Evolutionary conservation across 2,888 invertebrate genomes (phyloP), one percentile per base, ranked within the genome.

Genomic region (Nyleta sp.): DNA sequence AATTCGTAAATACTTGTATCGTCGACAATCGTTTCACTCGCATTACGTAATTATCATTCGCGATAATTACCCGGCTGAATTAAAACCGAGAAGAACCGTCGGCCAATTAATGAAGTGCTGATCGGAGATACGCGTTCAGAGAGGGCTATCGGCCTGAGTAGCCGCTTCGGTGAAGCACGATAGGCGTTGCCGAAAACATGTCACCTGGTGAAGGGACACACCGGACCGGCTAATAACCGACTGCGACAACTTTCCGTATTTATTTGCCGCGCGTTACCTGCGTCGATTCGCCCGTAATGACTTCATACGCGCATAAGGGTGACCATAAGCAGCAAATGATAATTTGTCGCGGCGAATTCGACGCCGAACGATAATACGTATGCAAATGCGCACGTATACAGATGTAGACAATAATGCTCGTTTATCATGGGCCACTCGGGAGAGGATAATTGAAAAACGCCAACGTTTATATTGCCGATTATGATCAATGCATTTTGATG

Each of bases 311-410:
- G 60, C 64, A 71, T 71, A 79, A 55, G 65, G 62, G 65, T 31
- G 50, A 31, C 42, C 68, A 73, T 74, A 75, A 79, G 64, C 77
- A 79, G 78, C 68, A 80, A 76, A 64, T 65, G 71, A 76, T 76
- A 80, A 80, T 80, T 80, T 78, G 81, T 76, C 67, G 67, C 50
- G 60, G 55, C 60, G 55, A 73, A 71, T 60, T 78, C 65, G 22
- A 28, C 59, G 44, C 44, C 28, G 42, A 76, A 60, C 52, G 57
- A 65, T 74, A 62, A 70, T 76, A 35, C 60, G 24, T 52, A 70
- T 62, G 75, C 62, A 70, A 70, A 70, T 68, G 35, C 48, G 40
- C 11, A 13, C 28, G 31, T 8, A 55, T 31, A 64, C 55, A 72
- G 64, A 72, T 33, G 64, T 13, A 44, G 24, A 33, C 31, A 55